Conservation (phyloP, 2,888 invertebrate species). For the Tenthredo scrophulariae region DNA sequence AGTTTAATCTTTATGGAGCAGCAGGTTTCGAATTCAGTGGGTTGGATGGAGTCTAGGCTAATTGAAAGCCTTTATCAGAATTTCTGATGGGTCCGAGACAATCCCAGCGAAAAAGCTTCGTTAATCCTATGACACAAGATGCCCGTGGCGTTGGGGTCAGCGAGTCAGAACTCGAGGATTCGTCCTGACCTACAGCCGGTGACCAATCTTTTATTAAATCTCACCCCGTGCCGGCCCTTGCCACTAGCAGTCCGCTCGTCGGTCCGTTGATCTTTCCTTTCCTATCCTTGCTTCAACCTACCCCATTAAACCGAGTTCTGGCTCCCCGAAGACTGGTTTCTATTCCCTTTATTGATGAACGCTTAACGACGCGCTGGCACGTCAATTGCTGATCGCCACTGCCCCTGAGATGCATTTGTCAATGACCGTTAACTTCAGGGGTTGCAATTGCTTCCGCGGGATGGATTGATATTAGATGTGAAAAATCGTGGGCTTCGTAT, state of each 20-base stretch:
- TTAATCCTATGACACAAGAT: constrained; percentile 46
- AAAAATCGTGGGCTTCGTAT: neutral
- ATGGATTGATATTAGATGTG: neutral
- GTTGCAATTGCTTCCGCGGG: neutral
- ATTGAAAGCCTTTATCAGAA: constrained; percentile 53
- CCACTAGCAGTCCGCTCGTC: constrained; percentile 54
- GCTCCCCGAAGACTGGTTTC: constrained; percentile 69
- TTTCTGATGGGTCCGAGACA: constrained; percentile 49
- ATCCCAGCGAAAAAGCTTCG: constrained; percentile 51
- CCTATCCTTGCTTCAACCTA: constrained; percentile 59
- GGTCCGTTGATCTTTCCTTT: constrained; percentile 52
- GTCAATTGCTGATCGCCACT: constrained; percentile 35
- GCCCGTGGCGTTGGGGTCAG: constrained; percentile 52
- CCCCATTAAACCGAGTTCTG: constrained; percentile 70
- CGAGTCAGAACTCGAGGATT: constrained; percentile 50
- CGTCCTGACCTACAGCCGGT: constrained; percentile 58
- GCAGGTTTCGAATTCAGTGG: neutral
- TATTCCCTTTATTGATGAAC: constrained; percentile 70
- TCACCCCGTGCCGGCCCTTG: constrained; percentile 59
- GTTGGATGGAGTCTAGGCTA: constrained; percentile 16
- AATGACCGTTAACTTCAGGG: constrained; percentile 37
- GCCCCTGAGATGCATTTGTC: constrained; percentile 51
- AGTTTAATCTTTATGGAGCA: neutral
- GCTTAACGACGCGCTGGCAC: constrained; percentile 54
- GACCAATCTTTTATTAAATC: constrained; percentile 71